Evolutionary conservation across 2,888 invertebrate species (phyloP).

Genomic region (Tenthredo mesomela): DNA sequence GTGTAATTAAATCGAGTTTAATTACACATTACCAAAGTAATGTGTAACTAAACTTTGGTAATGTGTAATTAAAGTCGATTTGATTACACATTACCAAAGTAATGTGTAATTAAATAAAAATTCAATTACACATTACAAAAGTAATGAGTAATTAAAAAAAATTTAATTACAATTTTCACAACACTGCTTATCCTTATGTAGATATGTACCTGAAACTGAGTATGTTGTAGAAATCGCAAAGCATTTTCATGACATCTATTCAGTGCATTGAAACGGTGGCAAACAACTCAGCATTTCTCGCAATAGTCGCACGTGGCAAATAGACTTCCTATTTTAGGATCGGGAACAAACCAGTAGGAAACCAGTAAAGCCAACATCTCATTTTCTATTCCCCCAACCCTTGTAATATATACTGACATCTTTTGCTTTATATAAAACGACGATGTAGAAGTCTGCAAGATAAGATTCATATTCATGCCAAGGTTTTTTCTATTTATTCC

Average conservation of each 20-base stretch:
- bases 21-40: too few relatives aligned
- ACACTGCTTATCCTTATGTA: too few relatives aligned
- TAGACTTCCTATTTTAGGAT: slow-evolving; percentile 20
- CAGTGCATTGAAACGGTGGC: slow-evolving; percentile 25
- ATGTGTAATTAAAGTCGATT: too few relatives aligned
- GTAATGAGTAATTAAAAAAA: too few relatives aligned
- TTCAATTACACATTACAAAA: too few relatives aligned
- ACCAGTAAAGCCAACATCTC: not conserved
- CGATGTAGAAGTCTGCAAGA: not conserved
- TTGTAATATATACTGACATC: not conserved
- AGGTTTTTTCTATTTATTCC: not conserved
- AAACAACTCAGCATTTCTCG: not conserved
- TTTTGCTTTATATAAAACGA: not conserved
- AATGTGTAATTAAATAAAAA: too few relatives aligned
- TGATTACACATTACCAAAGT: too few relatives aligned
- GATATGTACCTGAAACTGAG: not conserved
- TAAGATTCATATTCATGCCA: not conserved
- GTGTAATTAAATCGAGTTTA: too few relatives aligned
- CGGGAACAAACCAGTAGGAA: not conserved
- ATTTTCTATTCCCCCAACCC: not conserved
- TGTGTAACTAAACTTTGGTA: too few relatives aligned
- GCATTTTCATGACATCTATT: not conserved
- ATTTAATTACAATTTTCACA: too few relatives aligned
- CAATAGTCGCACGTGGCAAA: slow-evolving; percentile 13
- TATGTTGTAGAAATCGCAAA: not conserved